These are phyloP conservation scores for Montipora capitata DNA, from an alignment of 92 coral and sea anemone species.

Conservation along the genomic window DNA sequence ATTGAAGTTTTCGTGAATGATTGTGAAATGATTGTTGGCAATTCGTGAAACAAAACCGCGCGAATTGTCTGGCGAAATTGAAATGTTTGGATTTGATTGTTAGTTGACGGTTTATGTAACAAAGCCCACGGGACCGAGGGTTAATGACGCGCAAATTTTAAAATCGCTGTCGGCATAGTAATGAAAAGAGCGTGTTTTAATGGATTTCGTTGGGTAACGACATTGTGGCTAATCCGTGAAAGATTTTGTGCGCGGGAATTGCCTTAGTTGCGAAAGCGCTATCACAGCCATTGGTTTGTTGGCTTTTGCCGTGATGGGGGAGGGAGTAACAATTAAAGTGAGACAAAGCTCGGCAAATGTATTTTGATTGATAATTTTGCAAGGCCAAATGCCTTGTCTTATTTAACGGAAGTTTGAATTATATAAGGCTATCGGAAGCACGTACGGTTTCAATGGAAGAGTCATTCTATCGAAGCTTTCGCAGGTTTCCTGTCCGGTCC, in stretches of 20 bases:
- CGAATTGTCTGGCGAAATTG: not conserved
- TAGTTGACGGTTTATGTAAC: not conserved
- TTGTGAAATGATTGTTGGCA: not conserved
- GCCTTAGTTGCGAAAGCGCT: no score
- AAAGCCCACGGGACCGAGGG: slow-evolving; percentile 4
- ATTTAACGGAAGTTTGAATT: no score
- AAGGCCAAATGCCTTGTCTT: no score
- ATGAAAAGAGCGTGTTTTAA: not conserved
- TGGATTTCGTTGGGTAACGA: not conserved
- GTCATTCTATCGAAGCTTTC: not conserved
- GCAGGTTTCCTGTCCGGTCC: not conserved
- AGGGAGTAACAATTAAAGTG: no score
- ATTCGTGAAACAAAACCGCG: not conserved
- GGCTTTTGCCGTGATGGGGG: no score
- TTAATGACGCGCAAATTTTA: slow-evolving; percentile 3
- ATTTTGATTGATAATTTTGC: no score
- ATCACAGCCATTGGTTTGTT: no score
- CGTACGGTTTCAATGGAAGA: no score
- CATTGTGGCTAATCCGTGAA: not conserved
- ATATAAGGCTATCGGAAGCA: no score
- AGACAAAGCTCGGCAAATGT: no score
- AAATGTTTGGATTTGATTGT: slow-evolving; percentile 2
- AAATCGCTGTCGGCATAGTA: not conserved
- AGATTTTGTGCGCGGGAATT: not conserved
- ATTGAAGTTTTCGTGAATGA: slow-evolving; percentile 6